These are phyloP conservation scores for Pseudanteris insignis DNA, from an alignment of 2,888 invertebrate species.

Conservation along the genomic window DNA sequence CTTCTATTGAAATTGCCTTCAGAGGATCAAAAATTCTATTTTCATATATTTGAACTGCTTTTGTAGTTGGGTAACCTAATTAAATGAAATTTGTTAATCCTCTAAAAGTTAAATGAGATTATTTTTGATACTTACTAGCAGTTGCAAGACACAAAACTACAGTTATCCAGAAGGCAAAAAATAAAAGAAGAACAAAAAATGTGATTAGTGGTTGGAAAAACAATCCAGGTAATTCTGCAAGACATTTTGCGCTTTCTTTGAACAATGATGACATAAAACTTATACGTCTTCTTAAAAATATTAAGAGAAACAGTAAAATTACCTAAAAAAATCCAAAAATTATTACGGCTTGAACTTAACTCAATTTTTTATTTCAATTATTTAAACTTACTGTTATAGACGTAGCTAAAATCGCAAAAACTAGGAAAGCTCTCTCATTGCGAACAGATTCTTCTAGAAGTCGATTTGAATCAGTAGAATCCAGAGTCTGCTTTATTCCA, in stretches of 20 bases:
- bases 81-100: conserved; percentile 2
- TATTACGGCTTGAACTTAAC: not conserved
- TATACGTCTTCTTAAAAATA: conserved; percentile 82
- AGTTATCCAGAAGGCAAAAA: conserved; percentile 86
- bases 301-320: conserved; percentile 77
- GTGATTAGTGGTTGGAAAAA: conserved; percentile 87
- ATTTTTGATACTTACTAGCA: conserved; percentile 74
- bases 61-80: conserved; percentile 64
- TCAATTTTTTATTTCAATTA: not conserved
- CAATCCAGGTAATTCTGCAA: conserved; percentile 84
- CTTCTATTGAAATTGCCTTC: conserved; percentile 51
- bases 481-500: conserved; percentile 75
- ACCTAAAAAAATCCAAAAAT: conserved; percentile 67
- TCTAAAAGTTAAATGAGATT: too few relatives aligned
- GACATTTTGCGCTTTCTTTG: conserved; percentile 88
- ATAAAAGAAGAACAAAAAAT: conserved; percentile 78
- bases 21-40: conserved; percentile 53
- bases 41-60: conserved; percentile 57
- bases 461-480: conserved; percentile 68
- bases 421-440: conserved; percentile 87
- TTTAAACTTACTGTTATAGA: conserved; percentile 79
- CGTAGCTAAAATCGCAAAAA: conserved; percentile 86
- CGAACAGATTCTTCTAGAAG: conserved; percentile 80
- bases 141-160: conserved; percentile 88
- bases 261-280: conserved; percentile 86